Conservation (phyloP, 2,797 vertebrate genomes). For the Morus bassanus region DNA sequence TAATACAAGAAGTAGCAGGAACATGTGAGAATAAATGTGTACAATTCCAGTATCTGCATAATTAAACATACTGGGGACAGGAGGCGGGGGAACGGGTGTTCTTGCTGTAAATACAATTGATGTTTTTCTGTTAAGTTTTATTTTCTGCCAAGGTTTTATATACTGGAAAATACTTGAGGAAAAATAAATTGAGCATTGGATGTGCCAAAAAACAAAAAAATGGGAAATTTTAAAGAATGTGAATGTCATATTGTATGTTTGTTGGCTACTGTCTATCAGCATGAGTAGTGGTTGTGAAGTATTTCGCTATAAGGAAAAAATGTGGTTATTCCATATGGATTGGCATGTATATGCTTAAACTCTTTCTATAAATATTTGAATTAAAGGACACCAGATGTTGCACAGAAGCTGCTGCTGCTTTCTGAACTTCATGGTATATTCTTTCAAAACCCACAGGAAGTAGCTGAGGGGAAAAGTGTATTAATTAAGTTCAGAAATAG, state of each 20-base stretch:
- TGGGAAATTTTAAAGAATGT: neutral
- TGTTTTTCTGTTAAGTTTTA: neutral
- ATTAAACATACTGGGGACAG: neutral
- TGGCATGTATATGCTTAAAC: constrained; percentile 12
- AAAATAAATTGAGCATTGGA: neutral
- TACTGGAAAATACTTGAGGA: neutral
- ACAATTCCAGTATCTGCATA: neutral
- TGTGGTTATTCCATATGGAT: constrained; percentile 3
- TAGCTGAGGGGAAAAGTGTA: constrained; percentile 42
- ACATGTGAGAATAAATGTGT: neutral
- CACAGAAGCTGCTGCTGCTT: constrained; percentile 57
- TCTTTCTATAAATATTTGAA: constrained; percentile 50
- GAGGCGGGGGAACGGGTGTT: neutral
- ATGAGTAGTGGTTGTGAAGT: neutral
- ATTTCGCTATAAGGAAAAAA: constrained; percentile 20
- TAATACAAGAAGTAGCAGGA: neutral
- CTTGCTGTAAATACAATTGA: neutral
- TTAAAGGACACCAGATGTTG: constrained; percentile 63
- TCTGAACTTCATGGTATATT: constrained; percentile 47
- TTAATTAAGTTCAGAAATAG: constrained; percentile 69
- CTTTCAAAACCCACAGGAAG: constrained; percentile 65
- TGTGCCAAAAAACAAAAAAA: neutral
- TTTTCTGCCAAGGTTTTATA: neutral
- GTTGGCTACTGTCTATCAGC: neutral
- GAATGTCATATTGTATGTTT: neutral